phyloP scores from a whole-genome alignment of 1,140 invertebrate genomes.

The Acyrthosiphon pisum region DNA sequence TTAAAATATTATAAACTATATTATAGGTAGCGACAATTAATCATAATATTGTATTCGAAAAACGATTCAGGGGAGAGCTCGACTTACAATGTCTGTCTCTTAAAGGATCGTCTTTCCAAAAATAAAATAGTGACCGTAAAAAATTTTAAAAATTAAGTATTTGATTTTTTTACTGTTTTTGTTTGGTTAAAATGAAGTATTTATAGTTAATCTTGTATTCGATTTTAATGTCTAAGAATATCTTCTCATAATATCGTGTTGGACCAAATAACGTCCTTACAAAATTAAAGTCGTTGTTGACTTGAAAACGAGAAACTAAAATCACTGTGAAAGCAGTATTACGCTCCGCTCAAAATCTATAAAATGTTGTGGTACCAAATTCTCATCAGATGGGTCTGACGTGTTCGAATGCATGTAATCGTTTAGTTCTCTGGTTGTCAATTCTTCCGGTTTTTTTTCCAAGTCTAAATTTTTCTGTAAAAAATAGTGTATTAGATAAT shows the following conservation, averaged over 20 bases:
- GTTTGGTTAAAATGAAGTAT: neutral
- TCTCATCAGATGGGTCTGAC: neutral
- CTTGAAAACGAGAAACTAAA: neutral
- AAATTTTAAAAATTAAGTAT: neutral
- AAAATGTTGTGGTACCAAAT: neutral
- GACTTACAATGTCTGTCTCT: neutral
- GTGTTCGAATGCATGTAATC: slow-evolving; percentile 1
- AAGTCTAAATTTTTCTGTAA: neutral
- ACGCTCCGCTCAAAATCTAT: neutral
- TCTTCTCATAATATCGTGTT: neutral
- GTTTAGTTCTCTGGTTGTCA: neutral
- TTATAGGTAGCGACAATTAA: neutral
- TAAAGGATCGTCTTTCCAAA: neutral
- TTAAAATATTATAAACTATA: neutral
- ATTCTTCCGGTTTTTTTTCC: neutral
- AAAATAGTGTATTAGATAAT: neutral
- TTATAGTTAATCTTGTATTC: neutral
- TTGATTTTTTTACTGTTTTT: neutral
- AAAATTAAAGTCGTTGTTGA: neutral
- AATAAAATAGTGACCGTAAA: neutral
- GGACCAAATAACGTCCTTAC: neutral
- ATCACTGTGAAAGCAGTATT: neutral
- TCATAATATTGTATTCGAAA: neutral
- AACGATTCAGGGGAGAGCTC: neutral
- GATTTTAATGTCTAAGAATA: neutral